Evolutionary conservation across 2,113 vertebrate genomes (phyloP), one percentile per base, ranked within the genome.

Genomic region (Muntiacus muntjak): DNA sequence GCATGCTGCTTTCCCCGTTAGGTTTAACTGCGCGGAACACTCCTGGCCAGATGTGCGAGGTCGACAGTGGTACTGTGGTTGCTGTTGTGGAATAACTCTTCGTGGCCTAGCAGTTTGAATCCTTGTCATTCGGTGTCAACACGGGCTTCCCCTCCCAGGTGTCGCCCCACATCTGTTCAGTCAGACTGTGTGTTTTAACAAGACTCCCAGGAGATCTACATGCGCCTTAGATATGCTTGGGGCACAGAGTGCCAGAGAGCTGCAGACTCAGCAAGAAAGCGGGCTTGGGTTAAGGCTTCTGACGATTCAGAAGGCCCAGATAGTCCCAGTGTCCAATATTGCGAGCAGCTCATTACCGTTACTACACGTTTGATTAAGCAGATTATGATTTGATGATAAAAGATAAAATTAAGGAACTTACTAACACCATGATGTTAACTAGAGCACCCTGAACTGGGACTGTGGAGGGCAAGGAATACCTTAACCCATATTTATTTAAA

Each of bases 21-120:
- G 30, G 28, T 11, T n/a, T 28, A 26, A 14, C 19, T 3, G 13
- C 7, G 1, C 2, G 16, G 14, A 8, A 12, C 7, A 4, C 1
- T 6, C 3, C 6, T 11, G 7, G 21, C 3, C 52, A 5, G 15
- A 3, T 2, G 45, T 14, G 1, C 3, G 58, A 64, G 43, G 12
- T 50, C 7, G 5, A 1, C 5, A 0, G 12, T 12, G 57, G 16
- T 5, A 5, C 50, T 36, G 36, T 16, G 16, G 57, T 30, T 17
- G 50, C 40, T 10, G 47, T 1, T 14, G 67, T 7, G 57, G 50
- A 50, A 43, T 6, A 60, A 60, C 40, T 57, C 7, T 30, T 25
- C 21, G 9, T 4, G 5, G 52, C n/a, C 25, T 10, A 36, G 62
- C 23, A 11, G 40, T 50, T n/a, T 43, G 33, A 15, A 0, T 55